Base-by-base conservation (phyloP, 2,888 invertebrate genomes). In the Eurytoma californica region DNA sequence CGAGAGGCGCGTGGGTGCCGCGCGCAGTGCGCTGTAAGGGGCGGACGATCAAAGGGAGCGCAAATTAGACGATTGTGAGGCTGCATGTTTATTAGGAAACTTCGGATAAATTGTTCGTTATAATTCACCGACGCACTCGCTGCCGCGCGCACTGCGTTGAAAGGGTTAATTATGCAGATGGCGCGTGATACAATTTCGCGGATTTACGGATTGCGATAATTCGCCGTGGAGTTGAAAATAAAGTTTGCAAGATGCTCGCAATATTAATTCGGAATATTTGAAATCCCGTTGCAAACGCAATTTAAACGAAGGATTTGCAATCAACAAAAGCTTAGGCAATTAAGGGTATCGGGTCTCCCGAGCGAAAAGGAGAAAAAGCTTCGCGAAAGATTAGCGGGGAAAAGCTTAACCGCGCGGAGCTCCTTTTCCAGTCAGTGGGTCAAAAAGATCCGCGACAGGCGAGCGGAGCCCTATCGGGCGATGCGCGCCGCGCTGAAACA, bases 11-110 rank as follows among this genome's bases (percentile, higher is more conserved):
- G 66, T 24, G 24, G 24, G 24, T 24, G 24, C 24, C 24, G 24
- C 24, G 24, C 24, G 24, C 24, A 2, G 24, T 13, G 51, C n/a
- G 39, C 61, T 14, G 51, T 47, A 9, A 61, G 49, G 16, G 63
- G 60, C 13, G 49, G 49, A 12, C 58, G 72, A 78, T 72, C 78
- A 78, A 78, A 78, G 78, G 75, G 66, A 60, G n/a, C 58, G 72
- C 24, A 65, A 77, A 72, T 77, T 72, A 72, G 66, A 77, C 77
- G 63, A 69, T 69, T 76, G 55, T 55, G 30, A 13, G 76, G 53
- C 9, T 28, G 53, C 47, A 39, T 63, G 63, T 63, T 68, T 69
- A 69, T 69, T 75, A 73, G 69, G 53, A 14, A 53, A 57, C n/a
- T 28, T 28, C 61, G 24, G 58, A 24, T n/a, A 20, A 69, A 69